phyloP scores from a whole-genome alignment of 1,140 invertebrate species.

The Zaprionus camerounensis region DNA sequence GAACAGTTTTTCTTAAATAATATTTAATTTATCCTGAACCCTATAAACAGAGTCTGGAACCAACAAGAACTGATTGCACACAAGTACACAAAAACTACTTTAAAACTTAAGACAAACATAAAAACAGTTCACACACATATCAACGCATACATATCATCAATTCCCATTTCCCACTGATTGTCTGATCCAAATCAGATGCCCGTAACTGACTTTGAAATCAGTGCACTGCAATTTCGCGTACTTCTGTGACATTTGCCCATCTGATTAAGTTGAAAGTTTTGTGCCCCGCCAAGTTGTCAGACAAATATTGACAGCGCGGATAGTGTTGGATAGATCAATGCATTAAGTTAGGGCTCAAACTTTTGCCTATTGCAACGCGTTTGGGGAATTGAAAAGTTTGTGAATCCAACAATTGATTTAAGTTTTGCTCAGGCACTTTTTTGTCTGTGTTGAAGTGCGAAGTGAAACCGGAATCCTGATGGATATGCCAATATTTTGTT shows the following conservation, averaged over 20 bases:
- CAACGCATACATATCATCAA: neutral
- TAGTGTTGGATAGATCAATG: constrained; percentile 67
- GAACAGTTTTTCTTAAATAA: too few species aligned
- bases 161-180: constrained; percentile 15
- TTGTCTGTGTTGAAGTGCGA: constrained; percentile 11
- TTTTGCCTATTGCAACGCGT: constrained; percentile 36
- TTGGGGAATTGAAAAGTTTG: constrained; percentile 63
- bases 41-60: neutral
- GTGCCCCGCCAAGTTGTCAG: constrained; percentile 61
- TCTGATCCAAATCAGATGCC: constrained; percentile 4
- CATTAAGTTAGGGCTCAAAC: constrained; percentile 66
- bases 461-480: constrained; percentile 32
- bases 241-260: constrained; percentile 57
- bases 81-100: neutral
- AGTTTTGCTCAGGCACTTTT: constrained; percentile 52
- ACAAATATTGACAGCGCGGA: constrained; percentile 68
- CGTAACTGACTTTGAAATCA: constrained; percentile 10
- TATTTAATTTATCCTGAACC: too few species aligned
- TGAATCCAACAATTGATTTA: constrained; percentile 73
- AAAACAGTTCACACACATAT: neutral
- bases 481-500: constrained; percentile 62
- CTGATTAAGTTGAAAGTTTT: constrained; percentile 76
- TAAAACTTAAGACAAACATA: neutral
- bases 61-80: neutral
- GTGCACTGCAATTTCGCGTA: constrained; percentile 31